Base-by-base conservation (phyloP, 2,113 vertebrate species). In the Malurus alboscapulatus region DNA sequence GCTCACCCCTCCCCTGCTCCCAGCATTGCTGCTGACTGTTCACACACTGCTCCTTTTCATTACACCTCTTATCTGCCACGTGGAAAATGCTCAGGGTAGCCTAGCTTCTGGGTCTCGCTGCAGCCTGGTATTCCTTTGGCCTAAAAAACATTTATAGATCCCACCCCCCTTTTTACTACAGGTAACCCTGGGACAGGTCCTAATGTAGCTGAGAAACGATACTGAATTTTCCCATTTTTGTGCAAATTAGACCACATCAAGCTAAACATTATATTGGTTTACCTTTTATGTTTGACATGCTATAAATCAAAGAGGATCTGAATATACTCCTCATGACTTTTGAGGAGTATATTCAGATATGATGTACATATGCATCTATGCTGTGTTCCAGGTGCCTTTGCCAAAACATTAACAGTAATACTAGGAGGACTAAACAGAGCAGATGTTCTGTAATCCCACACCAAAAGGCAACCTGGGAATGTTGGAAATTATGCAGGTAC, bases 381-480 rank as follows among this genome's bases (percentile, higher is more conserved):
- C 44, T 62, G 38, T 14, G 55, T 81, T 95, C 93, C 95, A 92
- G 79, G 79, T 90, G 32, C 63, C 87, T 88, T 82, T 96, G 95
- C 90, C 94, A 96, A 92, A 92, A 90, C 4, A 1, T 88, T 73
- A 82, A 34, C 62, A 87, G 81, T 17, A 95, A 93, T 75, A 62
- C 62, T 72, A 67, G 61, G 40, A 93, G 81, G 90, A 86, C 81
- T 92, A 65, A 90, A 38, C 36, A 84, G 84, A 95, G 61, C 95
- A 96, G 93, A 95, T 96, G 76, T 93, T 95, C 89, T 84, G 90
- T 84, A 93, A 78, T 76, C 84, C 61, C 66, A 84, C 82, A 88
- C 78, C 76, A 90, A 93, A 95, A 93, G 63, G 71, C 69, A 88
- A 86, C 79, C 63, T 81, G 65, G 87, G 66, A 95, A 68, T 24